Conservation (phyloP, 2,797 vertebrate genomes). For the Alosa sapidissima region DNA sequence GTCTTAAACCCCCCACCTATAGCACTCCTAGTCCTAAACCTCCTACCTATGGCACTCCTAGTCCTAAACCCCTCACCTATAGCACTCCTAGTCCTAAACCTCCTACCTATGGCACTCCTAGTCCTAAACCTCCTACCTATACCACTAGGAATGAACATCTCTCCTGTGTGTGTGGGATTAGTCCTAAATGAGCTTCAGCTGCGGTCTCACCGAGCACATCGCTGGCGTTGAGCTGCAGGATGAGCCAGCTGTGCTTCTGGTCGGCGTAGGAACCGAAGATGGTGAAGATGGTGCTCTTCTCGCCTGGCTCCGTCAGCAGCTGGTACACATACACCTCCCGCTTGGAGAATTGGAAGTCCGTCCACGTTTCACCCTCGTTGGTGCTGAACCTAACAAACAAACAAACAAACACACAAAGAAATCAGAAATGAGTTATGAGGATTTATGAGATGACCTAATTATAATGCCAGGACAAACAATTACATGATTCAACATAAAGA, state of each 20-base stretch:
- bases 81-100: too few species aligned
- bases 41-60: too few species aligned
- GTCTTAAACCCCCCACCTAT: too few species aligned
- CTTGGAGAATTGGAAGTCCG: slow-evolving; percentile 83
- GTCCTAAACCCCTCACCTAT: too few species aligned
- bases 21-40: too few species aligned
- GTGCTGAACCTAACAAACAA: slow-evolving; percentile 86
- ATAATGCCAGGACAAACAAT: not conserved
- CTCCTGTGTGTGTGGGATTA: too few species aligned
- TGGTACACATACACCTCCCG: slow-evolving; percentile 90
- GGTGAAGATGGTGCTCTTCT: slow-evolving; percentile 96
- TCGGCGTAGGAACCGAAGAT: slow-evolving; percentile 95
- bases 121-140: too few species aligned
- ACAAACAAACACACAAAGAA: not conserved
- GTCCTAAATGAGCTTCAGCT: too few species aligned
- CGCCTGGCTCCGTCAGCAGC: slow-evolving; percentile 92
- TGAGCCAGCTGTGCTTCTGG: slow-evolving; percentile 95
- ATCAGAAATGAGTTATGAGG: not conserved
- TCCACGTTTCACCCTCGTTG: slow-evolving; percentile 97
- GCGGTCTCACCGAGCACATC: slow-evolving; percentile 83
- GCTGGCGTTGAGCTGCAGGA: slow-evolving; percentile 94
- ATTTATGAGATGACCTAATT: too few species aligned
- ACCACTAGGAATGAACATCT: too few species aligned
- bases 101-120: too few species aligned
- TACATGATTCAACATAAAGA: not conserved